Evolutionary conservation across 2,113 vertebrate species (phyloP), one percentile per base, ranked within the genome.

Genomic region (Tautogolabrus adspersus): DNA sequence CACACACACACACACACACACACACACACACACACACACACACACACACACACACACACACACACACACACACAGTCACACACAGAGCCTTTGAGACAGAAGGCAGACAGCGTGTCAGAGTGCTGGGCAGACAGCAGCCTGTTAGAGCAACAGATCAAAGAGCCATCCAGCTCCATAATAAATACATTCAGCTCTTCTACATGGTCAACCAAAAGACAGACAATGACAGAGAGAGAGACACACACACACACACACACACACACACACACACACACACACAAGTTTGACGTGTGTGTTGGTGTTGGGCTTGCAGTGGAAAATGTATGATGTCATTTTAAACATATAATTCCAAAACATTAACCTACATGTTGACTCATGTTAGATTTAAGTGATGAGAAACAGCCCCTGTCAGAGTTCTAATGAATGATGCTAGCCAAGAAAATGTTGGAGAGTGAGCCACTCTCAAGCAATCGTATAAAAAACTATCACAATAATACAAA

Each of bases 91-190:
- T 22, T 59, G 72, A 73, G 66, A 65, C 54, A 58, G 23, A 10
- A 68, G 34, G 58, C 68, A 82, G 68, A 51, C 66, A 52, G 51
- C 37, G 66, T 65, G 66, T 51, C 34, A 55, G 61, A 66, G 67
- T 15, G 12, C 52, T 42, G 23, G 60, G 75, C 59, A 61, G 71
- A 80, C 66, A 63, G 61, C 55, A 79, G 65, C 54, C 55, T 72
- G 66, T 82, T 51, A 42, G 56, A 66, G 22, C 22, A 51, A 11
- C 66, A 62, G 62, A 84, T 80, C 82, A 84, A 80, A 80, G 77
- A 60, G 54, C 30, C 57, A 9, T 22, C 2, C 56, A 47, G 62
- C 71, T 62, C 51, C 56, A 44, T 74, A 54, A 52, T 52, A 65
- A 83, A 78, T 55, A 49, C 65, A 79, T 74, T 47, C 59, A 64